Evolutionary conservation across 2,113 vertebrate species (phyloP).

Genomic region (Canis aureus): DNA sequence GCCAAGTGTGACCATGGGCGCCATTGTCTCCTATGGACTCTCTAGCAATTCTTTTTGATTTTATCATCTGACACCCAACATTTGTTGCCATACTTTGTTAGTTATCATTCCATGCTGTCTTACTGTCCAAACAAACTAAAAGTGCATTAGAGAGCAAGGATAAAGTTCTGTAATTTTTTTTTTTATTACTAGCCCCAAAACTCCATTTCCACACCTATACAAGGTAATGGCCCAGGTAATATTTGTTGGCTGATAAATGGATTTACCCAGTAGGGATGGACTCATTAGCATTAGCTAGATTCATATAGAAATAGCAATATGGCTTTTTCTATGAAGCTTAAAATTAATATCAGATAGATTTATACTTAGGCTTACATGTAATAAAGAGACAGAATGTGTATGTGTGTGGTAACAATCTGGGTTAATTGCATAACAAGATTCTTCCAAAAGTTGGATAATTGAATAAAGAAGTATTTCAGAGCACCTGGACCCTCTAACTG

Average conservation of each 20-base stretch:
- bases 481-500: conserved; percentile 71
- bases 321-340: not conserved
- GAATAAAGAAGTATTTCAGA: conserved; percentile 62
- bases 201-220: not conserved
- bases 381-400: not conserved
- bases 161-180: not conserved
- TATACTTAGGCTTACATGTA: not conserved
- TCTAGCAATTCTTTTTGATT: not conserved
- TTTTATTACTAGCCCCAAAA: not conserved
- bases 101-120: not conserved
- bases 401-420: conserved; percentile 54
- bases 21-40: not conserved
- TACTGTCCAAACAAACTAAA: conserved; percentile 33
- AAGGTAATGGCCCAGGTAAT: not conserved
- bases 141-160: not conserved
- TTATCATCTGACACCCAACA: not conserved
- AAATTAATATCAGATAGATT: not conserved
- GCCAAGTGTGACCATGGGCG: not conserved
- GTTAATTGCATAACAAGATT: conserved; percentile 49
- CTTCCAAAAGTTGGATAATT: conserved; percentile 63
- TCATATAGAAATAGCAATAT: not conserved
- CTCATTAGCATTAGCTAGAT: not conserved
- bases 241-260: not conserved
- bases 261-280: not conserved
- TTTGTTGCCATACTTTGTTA: not conserved